Base-by-base conservation (phyloP, 2,888 invertebrate genomes). In the Heterodera filipjevi region DNA sequence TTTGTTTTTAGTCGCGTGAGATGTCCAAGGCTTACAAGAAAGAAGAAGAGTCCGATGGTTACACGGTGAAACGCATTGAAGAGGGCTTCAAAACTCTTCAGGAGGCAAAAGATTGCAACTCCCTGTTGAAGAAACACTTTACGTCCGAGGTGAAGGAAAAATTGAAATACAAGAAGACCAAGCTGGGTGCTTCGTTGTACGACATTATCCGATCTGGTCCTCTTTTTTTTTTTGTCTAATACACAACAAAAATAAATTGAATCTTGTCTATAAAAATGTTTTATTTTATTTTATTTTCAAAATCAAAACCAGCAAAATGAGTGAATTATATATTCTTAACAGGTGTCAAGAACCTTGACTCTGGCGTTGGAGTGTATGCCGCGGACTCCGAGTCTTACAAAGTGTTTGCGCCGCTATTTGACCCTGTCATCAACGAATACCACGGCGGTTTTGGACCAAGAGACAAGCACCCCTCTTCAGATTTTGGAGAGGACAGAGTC, bases 161-260 rank as follows among this genome's bases (percentile, higher is more conserved):
- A 89, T 92, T 95, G 83, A 96, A 96, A 92, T 93, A 93, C 91
- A 94, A 94, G 53, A 81, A 76, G 49, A 81, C 96, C 79, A 93
- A 93, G 84, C 95, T 96, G 90, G 95, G 95, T 86, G 95, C 96
- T 80, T 94, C 94, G 80, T 93, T 96, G 81, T 92, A 95, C 90
- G 96, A 96, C 91, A 94, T 94, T 89, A 94, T 96, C 90, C 95
- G 95, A 91, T 96, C 96, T 87, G 97, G 95, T 94, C n/a, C 16
- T 14, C 3, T 49, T 49, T 49, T 49, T 49, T 49, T 2, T 49
- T 70, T 39, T n/a, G n/a, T n/a, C n/a, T n/a, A n/a, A n/a, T n/a
- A n/a, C n/a, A n/a, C n/a, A n/a, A n/a, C n/a, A n/a, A n/a, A n/a
- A n/a, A n/a, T n/a, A n/a, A n/a, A n/a, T n/a, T n/a, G n/a, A n/a